A percentile compares a stretch with the other conserved stretches of the same genome.
Conservation (phyloP, 2,888 invertebrate genomes). For the Lissonota sp. region DNA sequence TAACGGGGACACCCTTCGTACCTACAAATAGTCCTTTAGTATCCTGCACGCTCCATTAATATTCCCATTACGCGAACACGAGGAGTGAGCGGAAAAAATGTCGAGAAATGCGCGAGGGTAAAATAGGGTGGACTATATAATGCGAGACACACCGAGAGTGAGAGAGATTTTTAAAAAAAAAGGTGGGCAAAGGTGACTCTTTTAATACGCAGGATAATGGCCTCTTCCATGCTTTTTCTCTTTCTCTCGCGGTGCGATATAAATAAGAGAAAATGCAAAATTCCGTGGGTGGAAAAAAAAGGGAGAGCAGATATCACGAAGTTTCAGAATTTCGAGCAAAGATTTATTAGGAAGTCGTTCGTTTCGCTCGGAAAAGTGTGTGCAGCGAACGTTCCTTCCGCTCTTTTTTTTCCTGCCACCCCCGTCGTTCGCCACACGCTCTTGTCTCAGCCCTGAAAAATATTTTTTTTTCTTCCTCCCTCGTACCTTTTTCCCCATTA, state of each 20-base stretch:
- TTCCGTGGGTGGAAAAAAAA: not conserved
- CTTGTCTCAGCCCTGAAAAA: conserved; percentile 2
- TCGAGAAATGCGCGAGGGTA: not conserved
- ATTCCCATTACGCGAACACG: conserved; percentile 61
- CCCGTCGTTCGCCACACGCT: not conserved
- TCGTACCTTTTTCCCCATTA: conserved; percentile 51
- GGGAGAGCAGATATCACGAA: not conserved
- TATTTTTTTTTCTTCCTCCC: conserved; percentile 12
- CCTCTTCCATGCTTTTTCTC: not conserved
- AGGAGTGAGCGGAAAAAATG: conserved; percentile 5
- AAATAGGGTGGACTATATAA: conserved; percentile 22
- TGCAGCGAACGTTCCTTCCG: conserved; percentile 36
- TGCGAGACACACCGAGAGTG: conserved; percentile 1
- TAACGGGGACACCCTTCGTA: conserved; percentile 54
- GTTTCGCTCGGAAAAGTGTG: conserved; percentile 50
- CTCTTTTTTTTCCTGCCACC: conserved; percentile 24
- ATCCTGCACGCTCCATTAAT: conserved; percentile 62
- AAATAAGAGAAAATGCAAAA: conserved; percentile 23
- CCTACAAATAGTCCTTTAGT: conserved; percentile 61
- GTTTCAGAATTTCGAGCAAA: conserved; percentile 24
- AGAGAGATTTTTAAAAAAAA: conserved; percentile 27
- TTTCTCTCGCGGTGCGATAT: not conserved
- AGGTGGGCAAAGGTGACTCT: not conserved
- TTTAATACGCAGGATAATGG: not conserved
- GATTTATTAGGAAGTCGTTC: conserved; percentile 59